A percentile compares a stretch with the other conserved stretches of the same genome.
phyloP scores from a whole-genome alignment of 1,140 invertebrate genomes.

The Anastatus disparis region DNA sequence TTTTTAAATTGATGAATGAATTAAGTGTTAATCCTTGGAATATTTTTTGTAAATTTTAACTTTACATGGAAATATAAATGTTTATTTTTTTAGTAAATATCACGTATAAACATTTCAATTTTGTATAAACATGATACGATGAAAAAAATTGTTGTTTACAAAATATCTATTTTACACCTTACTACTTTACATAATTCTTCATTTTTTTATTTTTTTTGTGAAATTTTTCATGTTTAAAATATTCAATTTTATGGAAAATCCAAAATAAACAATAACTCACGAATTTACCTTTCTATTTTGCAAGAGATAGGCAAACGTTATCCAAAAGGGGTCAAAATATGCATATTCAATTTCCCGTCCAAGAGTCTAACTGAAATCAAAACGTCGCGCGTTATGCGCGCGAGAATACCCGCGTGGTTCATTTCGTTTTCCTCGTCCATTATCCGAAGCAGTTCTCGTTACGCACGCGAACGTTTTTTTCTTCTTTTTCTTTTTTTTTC shows the following conservation, averaged over 20 bases:
- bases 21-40: too few relatives aligned
- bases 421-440: background rate
- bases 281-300: constrained; percentile 24
- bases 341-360: constrained; percentile 32
- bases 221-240: background rate
- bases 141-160: too few relatives aligned
- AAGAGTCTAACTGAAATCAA: constrained; percentile 26
- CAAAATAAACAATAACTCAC: constrained; percentile 19
- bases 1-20: background rate
- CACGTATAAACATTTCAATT: too few relatives aligned
- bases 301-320: background rate
- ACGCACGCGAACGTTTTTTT: background rate
- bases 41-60: too few relatives aligned
- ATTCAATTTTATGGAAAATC: constrained; percentile 8
- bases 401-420: too few relatives aligned
- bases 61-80: too few relatives aligned
- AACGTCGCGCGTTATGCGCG: background rate
- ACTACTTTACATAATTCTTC: background rate
- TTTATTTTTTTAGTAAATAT: too few relatives aligned
- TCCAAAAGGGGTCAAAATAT: constrained; percentile 14
- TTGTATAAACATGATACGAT: too few relatives aligned
- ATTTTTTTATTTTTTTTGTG: too few relatives aligned
- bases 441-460: background rate
- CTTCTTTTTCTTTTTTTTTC: background rate
- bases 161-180: too few relatives aligned